Percentiles rank a stretch among this genome's conserved stretches.
Conservation (phyloP, 2,797 vertebrate species). For the Anguilla pacifica region DNA sequence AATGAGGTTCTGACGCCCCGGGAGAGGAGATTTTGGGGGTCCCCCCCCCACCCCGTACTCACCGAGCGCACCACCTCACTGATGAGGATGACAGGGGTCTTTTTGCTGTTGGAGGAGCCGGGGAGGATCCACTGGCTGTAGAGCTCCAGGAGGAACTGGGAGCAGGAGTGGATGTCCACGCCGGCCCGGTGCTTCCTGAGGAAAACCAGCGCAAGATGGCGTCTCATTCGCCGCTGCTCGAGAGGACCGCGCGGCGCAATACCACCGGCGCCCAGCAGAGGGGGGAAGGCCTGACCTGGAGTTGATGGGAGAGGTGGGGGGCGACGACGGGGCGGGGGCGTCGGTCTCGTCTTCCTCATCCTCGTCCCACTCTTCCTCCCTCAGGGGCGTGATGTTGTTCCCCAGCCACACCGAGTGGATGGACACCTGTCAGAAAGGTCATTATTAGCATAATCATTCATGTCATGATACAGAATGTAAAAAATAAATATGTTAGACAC, state of each 20-base stretch:
- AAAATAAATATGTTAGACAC: too few relatives aligned
- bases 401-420: constrained; percentile 97
- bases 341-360: constrained; percentile 96
- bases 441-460: background rate
- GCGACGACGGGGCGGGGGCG: constrained; percentile 77
- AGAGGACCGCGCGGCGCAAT: background rate
- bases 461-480: background rate
- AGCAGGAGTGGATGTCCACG: constrained; percentile 97
- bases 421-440: constrained; percentile 78
- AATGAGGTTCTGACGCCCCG: background rate
- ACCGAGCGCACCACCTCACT: constrained; percentile 98
- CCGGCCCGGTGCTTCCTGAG: constrained; percentile 94
- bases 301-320: constrained; percentile 88
- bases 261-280: background rate
- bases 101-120: constrained; percentile 81
- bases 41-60: constrained; percentile 52
- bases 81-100: constrained; percentile 88
- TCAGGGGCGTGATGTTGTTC: constrained; percentile 92
- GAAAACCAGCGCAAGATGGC: background rate
- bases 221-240: background rate
- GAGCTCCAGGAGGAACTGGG: constrained; percentile 94
- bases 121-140: constrained; percentile 98
- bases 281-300: constrained; percentile 77
- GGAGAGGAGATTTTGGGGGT: background rate
- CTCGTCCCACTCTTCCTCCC: constrained; percentile 95